Evolutionary conservation across 2,888 invertebrate genomes (phyloP).

Genomic region (Ctenicera cuprea): DNA sequence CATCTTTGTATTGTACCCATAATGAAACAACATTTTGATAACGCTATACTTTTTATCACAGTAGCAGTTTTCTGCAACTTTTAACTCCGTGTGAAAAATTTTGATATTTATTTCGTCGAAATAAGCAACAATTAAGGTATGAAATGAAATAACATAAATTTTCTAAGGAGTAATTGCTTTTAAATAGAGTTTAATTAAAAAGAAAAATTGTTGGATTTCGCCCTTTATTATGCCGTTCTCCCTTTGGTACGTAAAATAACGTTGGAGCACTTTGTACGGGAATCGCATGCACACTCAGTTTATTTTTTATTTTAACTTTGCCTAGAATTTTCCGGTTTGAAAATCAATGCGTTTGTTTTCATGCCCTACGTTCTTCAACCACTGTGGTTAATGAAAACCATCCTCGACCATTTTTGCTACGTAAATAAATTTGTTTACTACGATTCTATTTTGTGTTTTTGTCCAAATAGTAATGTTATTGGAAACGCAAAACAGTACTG

Average conservation of each 20-base stretch:
- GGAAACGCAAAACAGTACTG: no score
- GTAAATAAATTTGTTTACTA: no score
- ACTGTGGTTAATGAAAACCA: background rate
- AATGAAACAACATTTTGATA: slow-evolving; percentile 10
- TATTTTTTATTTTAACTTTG: slow-evolving; percentile 19
- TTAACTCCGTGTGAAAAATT: background rate
- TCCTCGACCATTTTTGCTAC: background rate
- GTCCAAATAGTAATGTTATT: no score
- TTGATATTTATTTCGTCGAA: slow-evolving; percentile 1
- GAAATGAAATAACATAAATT: slow-evolving; percentile 22
- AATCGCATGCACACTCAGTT: background rate
- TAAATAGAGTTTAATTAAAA: slow-evolving; percentile 28
- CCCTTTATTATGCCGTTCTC: slow-evolving; percentile 1
- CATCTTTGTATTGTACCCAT: background rate
- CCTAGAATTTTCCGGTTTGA: slow-evolving; percentile 1
- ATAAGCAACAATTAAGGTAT: slow-evolving; percentile 1
- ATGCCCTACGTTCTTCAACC: slow-evolving; percentile 21
- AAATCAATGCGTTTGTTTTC: slow-evolving; percentile 29
- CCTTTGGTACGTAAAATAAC: slow-evolving; percentile 11
- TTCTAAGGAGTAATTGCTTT: slow-evolving; percentile 8
- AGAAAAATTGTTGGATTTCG: slow-evolving; percentile 4
- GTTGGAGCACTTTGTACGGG: background rate
- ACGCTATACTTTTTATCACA: background rate
- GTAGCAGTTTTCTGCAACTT: no score
- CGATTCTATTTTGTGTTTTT: no score